Evolutionary conservation across 1,140 invertebrate genomes (phyloP), one percentile per base, ranked within the genome.

Genomic region (Megalonaias nervosa): DNA sequence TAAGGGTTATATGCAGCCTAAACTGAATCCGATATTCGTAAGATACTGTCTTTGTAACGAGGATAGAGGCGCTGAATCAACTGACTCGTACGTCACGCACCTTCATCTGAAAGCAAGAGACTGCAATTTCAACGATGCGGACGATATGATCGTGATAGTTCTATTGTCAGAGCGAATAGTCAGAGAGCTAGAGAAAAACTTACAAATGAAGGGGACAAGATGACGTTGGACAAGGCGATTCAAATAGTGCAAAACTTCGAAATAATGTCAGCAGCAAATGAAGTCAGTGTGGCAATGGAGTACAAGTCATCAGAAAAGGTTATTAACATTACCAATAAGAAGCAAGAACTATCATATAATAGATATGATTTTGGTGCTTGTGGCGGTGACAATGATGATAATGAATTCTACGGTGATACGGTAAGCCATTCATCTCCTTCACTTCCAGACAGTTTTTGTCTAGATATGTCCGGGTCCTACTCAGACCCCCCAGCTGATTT

Each of bases 131-230:
- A 31, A 17, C 16, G 66, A 69, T 15, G 17, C 19, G 26, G 71
- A 82, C 26, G 71, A 80, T 59, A 80, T 76, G 74, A 70, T 75
- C 21, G 79, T 26, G 73, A 82, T 64, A 19, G 75, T 9, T 73
- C 79, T 26, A 79, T 83, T 15, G 81, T 83, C 71, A 73, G 79
- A 6, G 78, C 71, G 12, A 59, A 59, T 17, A 81, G 76, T 17
- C 17, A 62, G 2, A 79, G 68, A 66, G 71, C 81, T 11, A 38
- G 76, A 55, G 79, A 81, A 64, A 83, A 81, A 68, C 64, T 83
- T 13, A 83, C 81, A 13, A 80, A 81, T 17, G 71, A 83, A 75
- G 71, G 82, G 14, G 79, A 78, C 31, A 71, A 75, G 58, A 26
- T 81, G 4, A 76, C 81, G 0, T 57, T 83, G 14, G 74, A 77